Evolutionary conservation across 2,113 vertebrate genomes (phyloP), one percentile per base, ranked within the genome.

Genomic region (Antidorcas marsupialis): DNA sequence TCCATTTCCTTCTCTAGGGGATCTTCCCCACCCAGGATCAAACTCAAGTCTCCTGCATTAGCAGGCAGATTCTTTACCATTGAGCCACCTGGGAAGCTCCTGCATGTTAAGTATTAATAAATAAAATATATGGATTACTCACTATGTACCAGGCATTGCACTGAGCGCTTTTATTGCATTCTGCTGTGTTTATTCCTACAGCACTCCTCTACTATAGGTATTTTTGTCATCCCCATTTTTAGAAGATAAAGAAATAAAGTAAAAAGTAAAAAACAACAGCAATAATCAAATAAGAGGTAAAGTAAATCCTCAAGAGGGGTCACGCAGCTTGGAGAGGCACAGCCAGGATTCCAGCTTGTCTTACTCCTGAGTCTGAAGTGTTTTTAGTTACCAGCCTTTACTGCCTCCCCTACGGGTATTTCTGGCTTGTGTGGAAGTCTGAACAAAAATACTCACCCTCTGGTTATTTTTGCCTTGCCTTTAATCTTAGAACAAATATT

Each of bases 401-500:
- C 50, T 87, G 43, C 43, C 28, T 96, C 25, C 47, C 43, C 74
- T n/a, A 2, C n/a, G 30, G 27, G 21, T 91, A 36, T 89, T 89
- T 87, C 83, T 93, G 87, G 53, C 96, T 86, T 94, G 28, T 33
- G 59, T 85, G 91, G 21, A 93, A 45, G 74, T 94, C 86, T 89
- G 27, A 89, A 87, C 74, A 92, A 89, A 97, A 96, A 88, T 94
- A 87, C 19, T 91, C 53, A 87, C 50, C 36, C 27, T 76, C 5
- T 67, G 67, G 87, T 95, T 92, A 90, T 87, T 88, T 96, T 95
- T 79, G 45, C 21, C 14, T 64, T 95, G 36, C 23, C 15, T 91
- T 92, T 95, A 89, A 89, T 92, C 43, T 86, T 83, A 94, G 57
- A 94, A 91, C 45, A 91, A 55, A 94, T 62, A 27, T 64, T 23